Evolutionary conservation across 2,888 invertebrate genomes (phyloP).

Genomic region (Exocentrus adspersus): DNA sequence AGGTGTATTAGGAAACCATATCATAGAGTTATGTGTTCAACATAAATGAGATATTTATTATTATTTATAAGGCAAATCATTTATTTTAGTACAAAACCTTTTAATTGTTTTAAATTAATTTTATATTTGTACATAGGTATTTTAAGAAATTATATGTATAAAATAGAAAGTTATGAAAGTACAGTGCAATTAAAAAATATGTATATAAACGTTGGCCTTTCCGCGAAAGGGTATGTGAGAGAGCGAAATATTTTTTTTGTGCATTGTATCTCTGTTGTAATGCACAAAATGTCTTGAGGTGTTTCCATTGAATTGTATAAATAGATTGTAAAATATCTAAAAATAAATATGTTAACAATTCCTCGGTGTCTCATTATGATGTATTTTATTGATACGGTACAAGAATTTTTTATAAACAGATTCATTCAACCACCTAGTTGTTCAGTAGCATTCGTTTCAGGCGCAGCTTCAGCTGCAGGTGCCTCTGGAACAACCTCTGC

Average conservation of each 20-base stretch:
- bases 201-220: constrained; percentile 28
- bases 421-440: too few relatives aligned
- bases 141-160: constrained; percentile 27
- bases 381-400: too few relatives aligned
- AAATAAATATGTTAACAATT: constrained; percentile 30
- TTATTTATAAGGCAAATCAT: constrained; percentile 37
- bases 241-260: constrained; percentile 42
- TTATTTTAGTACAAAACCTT: constrained; percentile 46
- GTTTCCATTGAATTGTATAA: constrained; percentile 35
- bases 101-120: constrained; percentile 41
- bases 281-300: constrained; percentile 51
- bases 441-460: too few relatives aligned
- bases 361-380: not conserved
- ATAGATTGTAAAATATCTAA: constrained; percentile 34
- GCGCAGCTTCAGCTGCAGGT: too few relatives aligned
- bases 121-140: constrained; percentile 41
- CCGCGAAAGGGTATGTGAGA: constrained; percentile 10
- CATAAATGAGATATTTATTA: constrained; percentile 34
- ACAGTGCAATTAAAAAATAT: constrained; percentile 48
- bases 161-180: constrained; percentile 34
- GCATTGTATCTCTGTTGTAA: constrained; percentile 50
- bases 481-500: too few relatives aligned
- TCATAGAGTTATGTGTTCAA: constrained; percentile 48
- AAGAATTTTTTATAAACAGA: too few relatives aligned
- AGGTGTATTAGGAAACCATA: constrained; percentile 44